Base-by-base conservation (phyloP, 2,113 vertebrate genomes). In the Mormoops blainvillei region DNA sequence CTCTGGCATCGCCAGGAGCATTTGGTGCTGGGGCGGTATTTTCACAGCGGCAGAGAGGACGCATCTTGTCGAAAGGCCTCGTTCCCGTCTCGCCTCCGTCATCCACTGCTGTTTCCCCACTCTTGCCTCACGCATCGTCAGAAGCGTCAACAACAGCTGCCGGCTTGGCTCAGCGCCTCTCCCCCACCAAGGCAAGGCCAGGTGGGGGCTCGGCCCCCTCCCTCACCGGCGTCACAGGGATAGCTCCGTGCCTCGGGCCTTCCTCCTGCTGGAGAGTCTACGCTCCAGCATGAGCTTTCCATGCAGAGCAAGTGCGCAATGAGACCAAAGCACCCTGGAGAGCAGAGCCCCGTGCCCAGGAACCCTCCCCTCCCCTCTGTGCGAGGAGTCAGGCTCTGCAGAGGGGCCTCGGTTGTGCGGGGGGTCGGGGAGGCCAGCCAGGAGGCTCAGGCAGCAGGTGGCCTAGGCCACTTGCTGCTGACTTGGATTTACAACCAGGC, bases 41-140 rank as follows among this genome's bases (percentile, higher is more conserved):
- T 98, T 96, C 90, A 95, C 95, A 87, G 89, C 95, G 73, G 43
- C 88, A 26, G 97, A 95, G 92, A 93, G 15, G 54, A 41, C 48
- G 26, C 61, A 15, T 91, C 24, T 12, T 97, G 96, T 97, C n/a
- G n/a, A 33, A 24, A 96, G 87, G 63, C 87, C 80, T 74, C 4
- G 1, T 77, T 16, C 31, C 63, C 63, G 15, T 18, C 63, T n/a
- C 14, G 15, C 33, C 6, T 13, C 63, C 33, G 14, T 92, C 58
- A 14, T 61, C 83, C 65, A 24, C 91, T 48, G 45, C 94, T 77
- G 91, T 86, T 78, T 78, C 83, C 74, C 89, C 91, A 70, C 92
- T 38, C 84, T 5, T 11, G 56, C 93, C 91, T 93, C 96, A 74
- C 90, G 82, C 28, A 1, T 48, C 89, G 20, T 54, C 36, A 4